These are phyloP conservation scores for Oxyura jamaicensis DNA, from an alignment of 2,113 vertebrate species.

Conservation along the genomic window DNA sequence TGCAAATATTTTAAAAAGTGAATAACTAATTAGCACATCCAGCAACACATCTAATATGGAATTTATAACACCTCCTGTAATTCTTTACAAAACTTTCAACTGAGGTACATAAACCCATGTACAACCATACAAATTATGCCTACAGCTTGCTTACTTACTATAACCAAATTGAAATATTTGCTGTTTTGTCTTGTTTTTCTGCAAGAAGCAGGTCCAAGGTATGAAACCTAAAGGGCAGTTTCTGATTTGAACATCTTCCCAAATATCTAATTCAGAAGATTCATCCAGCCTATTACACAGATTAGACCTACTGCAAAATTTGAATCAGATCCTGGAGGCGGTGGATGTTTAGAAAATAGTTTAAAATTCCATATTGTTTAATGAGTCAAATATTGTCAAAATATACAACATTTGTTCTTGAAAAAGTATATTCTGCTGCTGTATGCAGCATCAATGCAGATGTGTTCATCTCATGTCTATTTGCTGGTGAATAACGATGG, in stretches of 20 bases:
- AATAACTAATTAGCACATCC: neutral
- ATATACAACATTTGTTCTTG: neutral
- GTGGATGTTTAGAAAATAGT: neutral
- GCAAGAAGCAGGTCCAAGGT: neutral
- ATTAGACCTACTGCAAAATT: neutral
- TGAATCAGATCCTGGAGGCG: neutral
- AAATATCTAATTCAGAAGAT: neutral
- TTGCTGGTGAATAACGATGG: neutral
- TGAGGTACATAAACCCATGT: neutral
- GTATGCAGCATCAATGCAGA: neutral
- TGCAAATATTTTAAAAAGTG: neutral
- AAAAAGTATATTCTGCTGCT: neutral
- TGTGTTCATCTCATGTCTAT: neutral
- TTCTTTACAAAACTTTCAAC: neutral
- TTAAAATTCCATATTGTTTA: neutral
- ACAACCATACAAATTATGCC: neutral
- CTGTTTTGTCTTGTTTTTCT: neutral
- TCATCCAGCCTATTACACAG: neutral
- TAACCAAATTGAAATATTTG: neutral
- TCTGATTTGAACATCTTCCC: neutral
- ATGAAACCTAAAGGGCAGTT: neutral
- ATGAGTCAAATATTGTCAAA: neutral
- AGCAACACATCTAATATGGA: neutral
- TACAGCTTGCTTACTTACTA: neutral
- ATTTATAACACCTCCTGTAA: neutral